phyloP scores from a whole-genome alignment of 2,888 invertebrate genomes.

The Melitaea athalia region DNA sequence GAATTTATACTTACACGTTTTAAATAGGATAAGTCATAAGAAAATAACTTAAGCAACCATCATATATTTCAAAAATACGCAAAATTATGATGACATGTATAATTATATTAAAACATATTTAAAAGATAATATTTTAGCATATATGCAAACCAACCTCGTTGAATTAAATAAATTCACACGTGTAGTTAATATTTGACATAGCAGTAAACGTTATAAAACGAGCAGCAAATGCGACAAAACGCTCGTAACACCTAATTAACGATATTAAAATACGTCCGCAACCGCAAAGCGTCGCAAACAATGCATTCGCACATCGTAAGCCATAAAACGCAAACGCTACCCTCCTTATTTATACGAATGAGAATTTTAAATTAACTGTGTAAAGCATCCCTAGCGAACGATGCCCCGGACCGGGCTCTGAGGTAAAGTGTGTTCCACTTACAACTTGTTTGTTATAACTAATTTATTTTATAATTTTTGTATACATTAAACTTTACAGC shows the following conservation, averaged over 20 bases:
- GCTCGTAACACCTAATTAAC: slow-evolving; percentile 79
- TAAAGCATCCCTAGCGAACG: slow-evolving; percentile 71
- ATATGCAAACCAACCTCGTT: background rate
- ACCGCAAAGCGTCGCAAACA: slow-evolving; percentile 75
- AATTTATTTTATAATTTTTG: background rate
- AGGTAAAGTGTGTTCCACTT: slow-evolving; percentile 56
- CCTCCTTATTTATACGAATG: slow-evolving; percentile 81
- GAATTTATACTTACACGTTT: too few relatives aligned
- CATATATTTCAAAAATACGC: too few relatives aligned
- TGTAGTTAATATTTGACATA: slow-evolving; percentile 29
- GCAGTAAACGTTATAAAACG: slow-evolving; percentile 37
- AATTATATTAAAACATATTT: background rate
- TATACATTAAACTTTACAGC: too few relatives aligned
- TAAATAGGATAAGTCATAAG: too few relatives aligned
- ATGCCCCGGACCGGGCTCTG: slow-evolving; percentile 50
- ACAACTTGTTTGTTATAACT: background rate
- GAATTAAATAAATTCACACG: slow-evolving; percentile 23
- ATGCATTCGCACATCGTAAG: slow-evolving; percentile 78
- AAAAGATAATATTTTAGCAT: background rate
- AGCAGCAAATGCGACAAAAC: slow-evolving; percentile 48
- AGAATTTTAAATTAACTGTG: slow-evolving; percentile 82
- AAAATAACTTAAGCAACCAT: too few relatives aligned
- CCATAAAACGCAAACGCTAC: slow-evolving; percentile 81
- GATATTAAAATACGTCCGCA: slow-evolving; percentile 78
- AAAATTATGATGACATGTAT: too few relatives aligned